phyloP scores from a whole-genome alignment of 2,797 vertebrate genomes.

The Hypotaenidia okinawae region DNA sequence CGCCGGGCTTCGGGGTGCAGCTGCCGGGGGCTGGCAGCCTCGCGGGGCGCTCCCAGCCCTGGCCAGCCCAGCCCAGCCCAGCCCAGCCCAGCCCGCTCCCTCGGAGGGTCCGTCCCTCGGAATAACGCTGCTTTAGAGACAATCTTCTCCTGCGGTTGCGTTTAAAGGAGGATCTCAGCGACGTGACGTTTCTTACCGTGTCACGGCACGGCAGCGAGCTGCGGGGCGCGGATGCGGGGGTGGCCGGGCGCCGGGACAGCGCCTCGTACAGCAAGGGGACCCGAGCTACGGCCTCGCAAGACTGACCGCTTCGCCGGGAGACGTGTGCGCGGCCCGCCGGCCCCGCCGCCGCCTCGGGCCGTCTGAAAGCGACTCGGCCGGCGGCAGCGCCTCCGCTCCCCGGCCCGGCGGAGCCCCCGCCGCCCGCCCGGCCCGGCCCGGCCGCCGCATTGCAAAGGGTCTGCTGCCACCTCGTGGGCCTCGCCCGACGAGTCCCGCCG shows the following conservation, averaged over 20 bases:
- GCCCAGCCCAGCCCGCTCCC: too few species aligned
- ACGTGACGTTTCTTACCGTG: too few species aligned
- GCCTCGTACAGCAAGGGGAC: background rate
- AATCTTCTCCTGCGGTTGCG: background rate
- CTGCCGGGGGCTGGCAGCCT: background rate
- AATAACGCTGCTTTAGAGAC: rapidly evolving
- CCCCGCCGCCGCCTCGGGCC: rapidly evolving
- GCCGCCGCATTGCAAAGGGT: slow-evolving; percentile 63
- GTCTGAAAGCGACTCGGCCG: rapidly evolving
- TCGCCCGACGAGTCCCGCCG: background rate
- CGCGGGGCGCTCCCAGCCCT: background rate
- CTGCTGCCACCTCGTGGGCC: slow-evolving; percentile 79
- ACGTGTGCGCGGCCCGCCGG: background rate
- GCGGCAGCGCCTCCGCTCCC: background rate
- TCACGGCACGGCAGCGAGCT: too few species aligned
- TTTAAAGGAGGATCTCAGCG: background rate
- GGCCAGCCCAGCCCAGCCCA: background rate
- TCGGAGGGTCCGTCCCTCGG: rapidly evolving
- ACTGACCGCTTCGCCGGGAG: rapidly evolving
- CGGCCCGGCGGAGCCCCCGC: background rate
- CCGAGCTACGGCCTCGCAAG: rapidly evolving
- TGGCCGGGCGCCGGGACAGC: rapidly evolving
- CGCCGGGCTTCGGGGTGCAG: background rate
- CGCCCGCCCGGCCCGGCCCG: background rate
- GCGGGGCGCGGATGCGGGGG: too few species aligned